These are phyloP conservation scores for Lasioglossum zephyrum DNA, from an alignment of 2,888 invertebrate species.

Conservation along the genomic window DNA sequence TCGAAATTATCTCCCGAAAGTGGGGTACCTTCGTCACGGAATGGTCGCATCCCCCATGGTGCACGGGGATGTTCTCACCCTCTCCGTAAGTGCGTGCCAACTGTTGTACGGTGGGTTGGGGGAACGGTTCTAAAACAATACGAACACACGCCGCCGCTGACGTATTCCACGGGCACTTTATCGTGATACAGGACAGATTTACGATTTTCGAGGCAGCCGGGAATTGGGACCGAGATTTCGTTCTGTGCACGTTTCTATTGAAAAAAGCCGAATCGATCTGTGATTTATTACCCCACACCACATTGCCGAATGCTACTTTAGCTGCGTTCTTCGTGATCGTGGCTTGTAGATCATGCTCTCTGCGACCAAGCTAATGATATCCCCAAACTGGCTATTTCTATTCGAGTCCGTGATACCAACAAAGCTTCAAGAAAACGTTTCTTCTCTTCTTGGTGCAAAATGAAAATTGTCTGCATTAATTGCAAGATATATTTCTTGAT, in stretches of 20 bases:
- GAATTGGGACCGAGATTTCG: slow-evolving; percentile 46
- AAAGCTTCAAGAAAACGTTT: too few species aligned
- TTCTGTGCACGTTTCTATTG: slow-evolving; percentile 15
- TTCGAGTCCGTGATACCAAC: not conserved
- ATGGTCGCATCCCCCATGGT: slow-evolving; percentile 36
- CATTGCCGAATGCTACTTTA: not conserved
- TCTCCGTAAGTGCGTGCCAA: slow-evolving; percentile 63
- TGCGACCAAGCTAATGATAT: not conserved
- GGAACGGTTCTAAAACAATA: slow-evolving; percentile 63
- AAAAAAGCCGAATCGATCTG: slow-evolving; percentile 35
- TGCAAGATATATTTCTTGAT: too few species aligned
- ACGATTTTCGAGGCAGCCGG: slow-evolving; percentile 45
- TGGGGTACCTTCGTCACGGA: slow-evolving; percentile 31
- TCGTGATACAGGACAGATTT: slow-evolving; percentile 65
- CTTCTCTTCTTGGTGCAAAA: too few species aligned
- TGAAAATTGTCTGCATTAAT: too few species aligned
- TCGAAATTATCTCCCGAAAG: slow-evolving; percentile 57
- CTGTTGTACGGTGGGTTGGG: slow-evolving; percentile 53
- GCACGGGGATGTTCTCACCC: slow-evolving; percentile 40
- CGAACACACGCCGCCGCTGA: slow-evolving; percentile 49
- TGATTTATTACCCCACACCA: slow-evolving; percentile 37
- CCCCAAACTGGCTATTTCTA: not conserved
- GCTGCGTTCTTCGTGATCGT: not conserved
- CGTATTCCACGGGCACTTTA: slow-evolving; percentile 60
- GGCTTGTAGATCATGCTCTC: not conserved